Percentiles rank a stretch among this genome's conserved stretches.
Conservation (phyloP, 1,140 invertebrate genomes). For the Drosophila gunungcola region DNA sequence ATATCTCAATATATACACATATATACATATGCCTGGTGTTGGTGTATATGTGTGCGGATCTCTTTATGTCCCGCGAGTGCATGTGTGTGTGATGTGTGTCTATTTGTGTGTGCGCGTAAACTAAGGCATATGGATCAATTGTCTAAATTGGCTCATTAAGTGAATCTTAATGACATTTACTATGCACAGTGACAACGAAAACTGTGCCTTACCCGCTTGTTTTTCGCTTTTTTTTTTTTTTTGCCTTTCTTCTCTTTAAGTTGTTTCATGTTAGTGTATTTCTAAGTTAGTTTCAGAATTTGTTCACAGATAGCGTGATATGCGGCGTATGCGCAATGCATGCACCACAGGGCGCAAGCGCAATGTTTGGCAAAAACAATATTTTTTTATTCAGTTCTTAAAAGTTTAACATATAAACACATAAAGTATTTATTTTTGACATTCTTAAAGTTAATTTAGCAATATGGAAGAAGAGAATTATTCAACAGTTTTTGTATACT, state of each 20-base stretch:
- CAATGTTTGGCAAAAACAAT: not conserved
- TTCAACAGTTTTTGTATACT: too few relatives aligned
- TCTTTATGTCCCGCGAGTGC: constrained; percentile 11
- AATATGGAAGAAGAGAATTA: too few relatives aligned
- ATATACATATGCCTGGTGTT: not conserved
- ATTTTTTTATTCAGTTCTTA: too few relatives aligned
- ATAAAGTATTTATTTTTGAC: too few relatives aligned
- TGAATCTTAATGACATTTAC: constrained; percentile 82
- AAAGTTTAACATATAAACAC: too few relatives aligned
- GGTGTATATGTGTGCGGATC: not conserved
- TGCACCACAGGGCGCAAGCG: constrained; percentile 10
- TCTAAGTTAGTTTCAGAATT: constrained; percentile 11
- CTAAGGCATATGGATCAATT: constrained; percentile 82
- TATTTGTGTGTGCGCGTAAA: constrained; percentile 64
- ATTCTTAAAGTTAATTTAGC: too few relatives aligned
- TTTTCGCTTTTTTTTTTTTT: constrained; percentile 34
- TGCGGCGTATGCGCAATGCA: constrained; percentile 64
- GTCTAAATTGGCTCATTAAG: constrained; percentile 82
- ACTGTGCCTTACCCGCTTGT: constrained; percentile 19
- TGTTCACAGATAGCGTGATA: constrained; percentile 20
- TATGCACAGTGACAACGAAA: constrained; percentile 61
- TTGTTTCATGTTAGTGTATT: constrained; percentile 23
- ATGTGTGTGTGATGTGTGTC: constrained; percentile 11
- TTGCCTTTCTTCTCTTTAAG: constrained; percentile 6
- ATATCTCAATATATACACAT: constrained; percentile 18